Evolutionary conservation across 2,113 vertebrate genomes (phyloP), one percentile per base, ranked within the genome.

Genomic region (Bubo scandiacus): DNA sequence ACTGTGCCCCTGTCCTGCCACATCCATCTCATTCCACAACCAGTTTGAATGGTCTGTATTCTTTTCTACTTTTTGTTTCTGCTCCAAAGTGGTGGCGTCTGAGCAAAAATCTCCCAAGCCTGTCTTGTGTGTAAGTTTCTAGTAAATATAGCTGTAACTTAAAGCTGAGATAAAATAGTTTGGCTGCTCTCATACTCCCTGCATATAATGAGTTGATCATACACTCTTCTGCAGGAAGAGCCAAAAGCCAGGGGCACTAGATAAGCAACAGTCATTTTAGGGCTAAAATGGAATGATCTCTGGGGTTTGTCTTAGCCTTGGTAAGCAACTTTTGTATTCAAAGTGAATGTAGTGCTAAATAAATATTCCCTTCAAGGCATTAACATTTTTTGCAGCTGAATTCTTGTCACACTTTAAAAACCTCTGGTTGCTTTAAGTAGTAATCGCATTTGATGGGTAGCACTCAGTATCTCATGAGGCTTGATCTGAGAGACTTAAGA

Each of bases 361-460:
- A 91, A 95, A 90, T 82, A 88, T 52, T 68, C 71, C 87, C 38
- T 92, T 82, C 47, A n/a, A 91, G 91, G 54, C 29, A 34, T 54
- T 59, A 19, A 59, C 32, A 11, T 23, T 34, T 92, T 93, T 86
- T 62, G 27, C 59, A 77, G 61, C 73, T 77, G 70, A 88, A 43
- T 61, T 92, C 19, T 93, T 92, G 77, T 86, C 80, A 68, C 89
- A n/a, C 54, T 90, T 83, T 65, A 88, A 72, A 81, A 75, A 94
- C 29, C 38, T 75, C 75, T 40, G 78, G 82, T 72, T 71, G 57
- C 81, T 79, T 57, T 67, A 59, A 78, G 57, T 11, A 34, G n/a
- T 30, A 58, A 86, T 92, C 86, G 45, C 29, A 63, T 36, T 43
- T 90, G n/a, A 90, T 90, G 36, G 62, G 91, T 12, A 74, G 61